These are phyloP conservation scores for Rotaria socialis DNA, from an alignment of 2,888 invertebrate species.

Conservation along the genomic window DNA sequence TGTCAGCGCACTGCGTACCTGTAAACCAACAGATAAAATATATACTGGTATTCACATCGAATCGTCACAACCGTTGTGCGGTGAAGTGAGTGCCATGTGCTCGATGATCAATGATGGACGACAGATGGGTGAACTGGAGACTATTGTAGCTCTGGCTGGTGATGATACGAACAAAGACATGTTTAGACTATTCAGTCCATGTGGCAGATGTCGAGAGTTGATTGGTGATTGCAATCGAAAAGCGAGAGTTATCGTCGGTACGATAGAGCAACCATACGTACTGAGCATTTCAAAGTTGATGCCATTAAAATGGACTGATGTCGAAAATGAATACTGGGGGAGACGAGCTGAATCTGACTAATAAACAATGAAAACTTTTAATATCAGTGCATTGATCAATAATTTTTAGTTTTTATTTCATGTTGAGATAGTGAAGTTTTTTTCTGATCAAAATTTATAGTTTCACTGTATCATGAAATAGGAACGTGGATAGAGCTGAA, in stretches of 20 bases:
- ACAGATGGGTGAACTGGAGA: not conserved
- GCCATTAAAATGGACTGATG: not conserved
- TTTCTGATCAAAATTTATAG: not conserved
- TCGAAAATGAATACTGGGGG: not conserved
- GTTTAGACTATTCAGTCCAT: not conserved
- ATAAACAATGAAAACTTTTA: not conserved
- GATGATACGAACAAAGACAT: not conserved
- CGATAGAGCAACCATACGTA: not conserved
- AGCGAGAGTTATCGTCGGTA: not conserved
- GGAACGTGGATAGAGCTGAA: too few species aligned
- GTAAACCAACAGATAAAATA: not conserved
- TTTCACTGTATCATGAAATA: too few species aligned
- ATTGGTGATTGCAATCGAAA: not conserved
- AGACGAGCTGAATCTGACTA: not conserved
- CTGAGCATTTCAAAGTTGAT: not conserved
- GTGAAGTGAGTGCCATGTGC: not conserved
- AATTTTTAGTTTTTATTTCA: not conserved
- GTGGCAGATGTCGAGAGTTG: conserved; percentile 1
- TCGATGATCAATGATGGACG: conserved; percentile 1
- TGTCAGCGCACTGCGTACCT: not conserved
- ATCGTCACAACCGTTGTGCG: not conserved
- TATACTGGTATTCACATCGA: not conserved
- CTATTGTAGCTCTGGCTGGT: conserved; percentile 25
- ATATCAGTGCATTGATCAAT: not conserved
- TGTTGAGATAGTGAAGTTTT: not conserved